Evolutionary conservation across 2,888 invertebrate genomes (phyloP).

Genomic region (Phymatocera aterrima): DNA sequence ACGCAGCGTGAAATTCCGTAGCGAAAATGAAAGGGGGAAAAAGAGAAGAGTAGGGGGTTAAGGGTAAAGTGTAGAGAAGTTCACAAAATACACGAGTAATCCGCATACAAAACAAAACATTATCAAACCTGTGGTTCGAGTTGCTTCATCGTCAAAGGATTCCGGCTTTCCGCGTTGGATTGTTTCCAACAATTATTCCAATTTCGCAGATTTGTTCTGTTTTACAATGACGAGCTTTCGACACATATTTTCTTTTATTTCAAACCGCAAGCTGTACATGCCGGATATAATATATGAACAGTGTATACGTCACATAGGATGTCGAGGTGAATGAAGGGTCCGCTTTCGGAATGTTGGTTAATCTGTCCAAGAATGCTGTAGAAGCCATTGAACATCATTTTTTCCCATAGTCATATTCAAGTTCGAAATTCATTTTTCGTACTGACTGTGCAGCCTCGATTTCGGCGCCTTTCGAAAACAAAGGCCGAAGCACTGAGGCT

Average conservation of each 20-base stretch:
- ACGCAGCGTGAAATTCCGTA: background rate
- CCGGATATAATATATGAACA: no score
- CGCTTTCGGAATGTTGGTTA: background rate
- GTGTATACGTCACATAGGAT: no score
- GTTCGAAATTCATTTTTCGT: background rate
- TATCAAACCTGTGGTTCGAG: background rate
- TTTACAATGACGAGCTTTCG: background rate
- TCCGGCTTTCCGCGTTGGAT: no score
- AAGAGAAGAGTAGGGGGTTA: background rate
- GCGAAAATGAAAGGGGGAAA: background rate
- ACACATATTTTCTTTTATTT: background rate
- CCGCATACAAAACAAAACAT: background rate
- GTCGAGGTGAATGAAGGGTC: no score
- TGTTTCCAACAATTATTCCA: background rate
- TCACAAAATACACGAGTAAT: background rate
- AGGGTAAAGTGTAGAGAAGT: no score
- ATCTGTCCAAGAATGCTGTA: background rate
- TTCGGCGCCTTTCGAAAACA: background rate
- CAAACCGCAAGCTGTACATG: no score
- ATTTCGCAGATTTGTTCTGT: background rate
- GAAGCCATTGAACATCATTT: background rate
- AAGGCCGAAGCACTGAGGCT: no score
- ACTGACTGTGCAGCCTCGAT: background rate
- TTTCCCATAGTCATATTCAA: background rate
- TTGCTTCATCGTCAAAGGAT: conserved; percentile 20